Evolutionary conservation across 2,797 vertebrate species (phyloP).

Genomic region (Kryptopterus vitreolus): DNA sequence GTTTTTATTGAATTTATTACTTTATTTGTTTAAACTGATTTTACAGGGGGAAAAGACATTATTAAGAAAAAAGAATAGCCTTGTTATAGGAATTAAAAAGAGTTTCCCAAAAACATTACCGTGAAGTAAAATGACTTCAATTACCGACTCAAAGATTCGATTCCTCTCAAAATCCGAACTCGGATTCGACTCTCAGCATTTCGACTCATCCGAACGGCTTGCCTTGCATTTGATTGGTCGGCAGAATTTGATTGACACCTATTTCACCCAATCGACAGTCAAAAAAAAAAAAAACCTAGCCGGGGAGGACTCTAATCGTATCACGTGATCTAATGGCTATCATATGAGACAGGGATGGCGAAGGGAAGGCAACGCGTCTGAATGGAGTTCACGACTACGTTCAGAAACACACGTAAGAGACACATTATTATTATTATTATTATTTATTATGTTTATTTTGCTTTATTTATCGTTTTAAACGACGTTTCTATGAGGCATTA

Average conservation of each 20-base stretch:
- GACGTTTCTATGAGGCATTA: accelerated
- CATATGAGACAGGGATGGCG: background rate
- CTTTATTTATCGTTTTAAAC: background rate
- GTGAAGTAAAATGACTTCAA: background rate
- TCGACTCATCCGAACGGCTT: no score
- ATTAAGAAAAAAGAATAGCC: no score
- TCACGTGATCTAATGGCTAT: background rate
- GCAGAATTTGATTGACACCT: background rate
- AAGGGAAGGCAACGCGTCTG: accelerated
- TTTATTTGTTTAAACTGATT: no score
- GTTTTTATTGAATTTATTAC: no score
- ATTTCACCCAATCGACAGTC: background rate
- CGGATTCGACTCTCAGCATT: background rate
- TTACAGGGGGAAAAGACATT: no score
- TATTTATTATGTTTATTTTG: background rate
- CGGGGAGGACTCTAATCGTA: background rate
- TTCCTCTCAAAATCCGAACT: background rate
- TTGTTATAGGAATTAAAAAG: no score
- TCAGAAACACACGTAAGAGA: background rate
- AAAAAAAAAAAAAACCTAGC: background rate
- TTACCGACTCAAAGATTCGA: no score
- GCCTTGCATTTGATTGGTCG: background rate
- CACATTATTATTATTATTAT: no score
- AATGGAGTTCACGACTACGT: background rate
- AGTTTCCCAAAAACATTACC: no score